Evolutionary conservation across 1,140 invertebrate species (phyloP).

Genomic region (Neuroterus valhalla): DNA sequence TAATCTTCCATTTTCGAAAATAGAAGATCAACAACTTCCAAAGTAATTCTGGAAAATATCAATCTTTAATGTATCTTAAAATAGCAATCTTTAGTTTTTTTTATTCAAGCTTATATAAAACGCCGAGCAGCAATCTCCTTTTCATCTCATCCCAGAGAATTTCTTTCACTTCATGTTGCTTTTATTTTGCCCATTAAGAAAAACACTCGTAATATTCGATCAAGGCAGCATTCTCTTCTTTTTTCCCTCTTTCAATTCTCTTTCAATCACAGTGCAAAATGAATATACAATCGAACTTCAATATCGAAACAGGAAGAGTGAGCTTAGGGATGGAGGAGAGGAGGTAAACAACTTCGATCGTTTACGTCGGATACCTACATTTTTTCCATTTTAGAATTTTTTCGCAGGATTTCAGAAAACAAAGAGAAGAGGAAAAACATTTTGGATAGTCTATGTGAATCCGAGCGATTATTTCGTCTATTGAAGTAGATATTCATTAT

Average conservation of each 20-base stretch:
- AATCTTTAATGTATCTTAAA: too few species aligned
- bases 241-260: background rate
- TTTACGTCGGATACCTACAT: background rate
- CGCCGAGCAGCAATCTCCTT: too few species aligned
- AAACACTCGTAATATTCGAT: slow-evolving; percentile 23
- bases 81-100: too few species aligned
- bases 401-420: background rate
- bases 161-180: too few species aligned
- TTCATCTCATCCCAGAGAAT: too few species aligned
- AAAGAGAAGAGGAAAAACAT: background rate
- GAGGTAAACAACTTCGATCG: background rate
- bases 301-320: slow-evolving; percentile 11
- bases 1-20: too few species aligned
- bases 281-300: slow-evolving; percentile 8
- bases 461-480: background rate
- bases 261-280: background rate
- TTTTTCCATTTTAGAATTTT: background rate
- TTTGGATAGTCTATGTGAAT: slow-evolving; percentile 2
- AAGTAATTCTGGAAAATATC: too few species aligned
- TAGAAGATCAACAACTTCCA: too few species aligned
- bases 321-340: background rate
- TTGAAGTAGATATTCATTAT: slow-evolving; percentile 11
- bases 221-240: background rate
- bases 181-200: too few species aligned
- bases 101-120: too few species aligned